These are phyloP conservation scores for Pardalotus punctatus DNA, from an alignment of 2,113 vertebrate genomes.

Conservation along the genomic window DNA sequence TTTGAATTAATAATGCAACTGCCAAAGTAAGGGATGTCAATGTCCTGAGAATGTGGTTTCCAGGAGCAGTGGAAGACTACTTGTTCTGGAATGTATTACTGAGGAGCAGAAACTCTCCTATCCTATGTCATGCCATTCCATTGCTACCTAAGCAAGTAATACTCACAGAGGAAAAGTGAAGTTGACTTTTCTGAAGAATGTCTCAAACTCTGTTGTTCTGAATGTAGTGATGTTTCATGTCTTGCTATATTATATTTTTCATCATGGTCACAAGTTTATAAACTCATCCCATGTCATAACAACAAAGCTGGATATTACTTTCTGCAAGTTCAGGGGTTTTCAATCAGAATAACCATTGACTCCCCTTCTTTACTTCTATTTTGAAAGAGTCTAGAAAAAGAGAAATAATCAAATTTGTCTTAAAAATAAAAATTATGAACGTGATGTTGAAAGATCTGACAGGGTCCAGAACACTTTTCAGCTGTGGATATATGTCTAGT, in stretches of 20 bases:
- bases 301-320: neutral
- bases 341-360: neutral
- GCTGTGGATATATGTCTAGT: neutral
- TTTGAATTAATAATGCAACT: constrained; percentile 14
- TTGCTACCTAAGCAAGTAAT: neutral
- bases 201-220: neutral
- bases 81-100: neutral
- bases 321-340: neutral
- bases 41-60: neutral
- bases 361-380: neutral
- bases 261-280: neutral
- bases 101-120: neutral
- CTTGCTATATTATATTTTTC: neutral
- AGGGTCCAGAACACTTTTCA: neutral
- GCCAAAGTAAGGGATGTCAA: neutral
- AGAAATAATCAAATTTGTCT: neutral
- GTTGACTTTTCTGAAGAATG: neutral
- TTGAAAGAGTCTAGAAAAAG: neutral
- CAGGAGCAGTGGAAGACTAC: neutral
- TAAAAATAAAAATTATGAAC: neutral
- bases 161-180: neutral
- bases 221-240: neutral
- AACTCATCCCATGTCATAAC: neutral
- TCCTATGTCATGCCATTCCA: neutral
- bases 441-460: neutral